Conservation (phyloP, 2,888 invertebrate genomes). For the Acleris holmiana region DNA sequence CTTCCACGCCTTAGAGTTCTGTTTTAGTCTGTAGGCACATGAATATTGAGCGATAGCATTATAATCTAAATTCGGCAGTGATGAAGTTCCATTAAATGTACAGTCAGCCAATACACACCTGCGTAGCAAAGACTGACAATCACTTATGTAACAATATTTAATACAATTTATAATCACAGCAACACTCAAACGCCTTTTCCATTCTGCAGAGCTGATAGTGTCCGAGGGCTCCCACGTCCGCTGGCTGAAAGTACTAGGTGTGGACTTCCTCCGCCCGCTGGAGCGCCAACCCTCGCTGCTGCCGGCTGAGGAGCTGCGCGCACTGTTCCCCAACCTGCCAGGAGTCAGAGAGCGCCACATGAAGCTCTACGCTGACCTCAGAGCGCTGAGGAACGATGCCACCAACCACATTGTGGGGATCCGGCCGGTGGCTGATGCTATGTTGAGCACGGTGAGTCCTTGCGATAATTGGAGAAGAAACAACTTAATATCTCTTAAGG, state of each 20-base stretch:
- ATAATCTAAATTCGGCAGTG: too few species aligned
- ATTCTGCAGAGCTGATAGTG: slow-evolving; percentile 87
- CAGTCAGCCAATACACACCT: too few species aligned
- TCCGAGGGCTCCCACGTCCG: slow-evolving; percentile 95
- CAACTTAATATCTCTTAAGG: too few species aligned
- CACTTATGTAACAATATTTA: too few species aligned
- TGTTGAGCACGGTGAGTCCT: slow-evolving; percentile 69
- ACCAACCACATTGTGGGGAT: slow-evolving; percentile 60
- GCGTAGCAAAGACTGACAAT: too few species aligned
- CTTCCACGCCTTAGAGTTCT: too few species aligned
- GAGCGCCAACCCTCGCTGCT: slow-evolving; percentile 86
- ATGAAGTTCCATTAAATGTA: too few species aligned
- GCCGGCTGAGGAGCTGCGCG: slow-evolving; percentile 89
- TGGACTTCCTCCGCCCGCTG: slow-evolving; percentile 92
- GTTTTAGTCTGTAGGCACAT: too few species aligned
- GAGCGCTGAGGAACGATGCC: slow-evolving; percentile 52
- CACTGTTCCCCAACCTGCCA: slow-evolving; percentile 94
- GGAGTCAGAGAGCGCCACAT: slow-evolving; percentile 86
- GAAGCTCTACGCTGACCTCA: slow-evolving; percentile 64
- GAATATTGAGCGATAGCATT: too few species aligned
- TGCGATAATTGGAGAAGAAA: too few species aligned
- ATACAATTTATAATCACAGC: too few species aligned
- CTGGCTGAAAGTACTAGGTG: slow-evolving; percentile 93
- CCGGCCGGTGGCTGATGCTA: slow-evolving; percentile 67
- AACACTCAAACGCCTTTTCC: slow-evolving; percentile 3